These are phyloP conservation scores for Trichechus manatus DNA, from an alignment of 2,113 vertebrate species.

Conservation along the genomic window DNA sequence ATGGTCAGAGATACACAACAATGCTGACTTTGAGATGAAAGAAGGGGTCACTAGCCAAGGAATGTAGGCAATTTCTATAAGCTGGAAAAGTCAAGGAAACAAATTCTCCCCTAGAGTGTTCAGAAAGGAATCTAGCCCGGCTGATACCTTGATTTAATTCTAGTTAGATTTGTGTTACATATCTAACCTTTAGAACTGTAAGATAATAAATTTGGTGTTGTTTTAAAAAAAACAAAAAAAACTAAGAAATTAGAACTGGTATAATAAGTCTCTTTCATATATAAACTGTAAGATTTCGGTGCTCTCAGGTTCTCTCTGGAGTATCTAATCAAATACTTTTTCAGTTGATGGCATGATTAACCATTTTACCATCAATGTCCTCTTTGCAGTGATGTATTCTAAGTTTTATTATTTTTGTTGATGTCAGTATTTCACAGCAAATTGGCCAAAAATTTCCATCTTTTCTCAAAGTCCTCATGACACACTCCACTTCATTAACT, in stretches of 20 bases:
- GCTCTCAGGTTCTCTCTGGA: background rate
- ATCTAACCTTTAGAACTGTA: background rate
- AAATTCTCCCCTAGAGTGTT: background rate
- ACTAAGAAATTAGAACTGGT: background rate
- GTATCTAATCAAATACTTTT: background rate
- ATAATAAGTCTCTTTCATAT: background rate
- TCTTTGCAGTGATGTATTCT: background rate
- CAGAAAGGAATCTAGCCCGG: background rate
- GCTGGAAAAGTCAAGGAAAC: background rate
- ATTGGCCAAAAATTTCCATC: background rate
- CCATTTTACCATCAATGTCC: background rate
- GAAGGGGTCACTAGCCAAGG: fast-evolving
- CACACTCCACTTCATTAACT: background rate
- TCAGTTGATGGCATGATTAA: background rate
- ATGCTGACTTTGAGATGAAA: background rate
- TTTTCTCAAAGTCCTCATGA: background rate
- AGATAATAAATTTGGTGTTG: background rate
- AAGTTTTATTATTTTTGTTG: background rate
- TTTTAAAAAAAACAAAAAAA: too few relatives aligned
- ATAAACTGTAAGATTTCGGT: background rate
- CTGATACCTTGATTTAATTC: background rate
- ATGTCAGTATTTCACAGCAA: background rate
- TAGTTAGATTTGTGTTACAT: background rate
- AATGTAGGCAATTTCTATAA: background rate
- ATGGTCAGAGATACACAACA: background rate